Evolutionary conservation across 2,113 vertebrate species (phyloP), one percentile per base, ranked within the genome.

Genomic region (Harpagus bidentatus): DNA sequence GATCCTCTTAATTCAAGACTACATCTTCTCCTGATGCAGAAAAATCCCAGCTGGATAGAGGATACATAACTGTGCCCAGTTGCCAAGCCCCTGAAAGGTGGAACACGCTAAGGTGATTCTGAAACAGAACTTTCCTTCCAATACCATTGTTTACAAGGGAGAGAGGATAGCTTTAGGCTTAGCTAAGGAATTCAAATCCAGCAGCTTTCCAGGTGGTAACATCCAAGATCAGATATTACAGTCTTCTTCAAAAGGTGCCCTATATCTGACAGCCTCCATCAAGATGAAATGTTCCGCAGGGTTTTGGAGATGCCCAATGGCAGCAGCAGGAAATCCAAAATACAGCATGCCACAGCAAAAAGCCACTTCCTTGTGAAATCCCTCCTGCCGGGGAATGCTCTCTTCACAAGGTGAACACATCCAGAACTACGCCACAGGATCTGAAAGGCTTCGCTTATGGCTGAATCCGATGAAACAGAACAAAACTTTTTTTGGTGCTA

Each of bases 351-450:
- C 65, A 11, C 38, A 22, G 45, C 5, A 13, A 28, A 53, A 61
- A 62, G 32, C 36, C 7, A 8, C 11, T 42, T 45, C 38, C 29
- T 10, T 6, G 18, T 32, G 47, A 31, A 45, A 43, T 11, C 28
- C 52, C 36, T 25, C 29, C 38, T 8, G 25, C 38, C 7, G 16
- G 25, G 22, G 21, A 70, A 16, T 0, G 22, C 31, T 11, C 21
- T 53, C n/a, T 34, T 17, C 63, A 9, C 45, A 11, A 47, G 23
- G 34, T 0, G 0, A 69, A 21, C 34, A 3, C 36, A 7, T 3
- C 61, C 56, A 26, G 26, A 43, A 8, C 36, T 5, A 3, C 1
- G 0, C 56, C 63, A 16, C 4, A 1, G 28, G 43, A 23, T 9
- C 16, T 3, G 7, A 19, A 61, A 48, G 56, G 48, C 66, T 78